Evolutionary conservation across 2,113 vertebrate species (phyloP).

Genomic region (Chaetodon auriga): DNA sequence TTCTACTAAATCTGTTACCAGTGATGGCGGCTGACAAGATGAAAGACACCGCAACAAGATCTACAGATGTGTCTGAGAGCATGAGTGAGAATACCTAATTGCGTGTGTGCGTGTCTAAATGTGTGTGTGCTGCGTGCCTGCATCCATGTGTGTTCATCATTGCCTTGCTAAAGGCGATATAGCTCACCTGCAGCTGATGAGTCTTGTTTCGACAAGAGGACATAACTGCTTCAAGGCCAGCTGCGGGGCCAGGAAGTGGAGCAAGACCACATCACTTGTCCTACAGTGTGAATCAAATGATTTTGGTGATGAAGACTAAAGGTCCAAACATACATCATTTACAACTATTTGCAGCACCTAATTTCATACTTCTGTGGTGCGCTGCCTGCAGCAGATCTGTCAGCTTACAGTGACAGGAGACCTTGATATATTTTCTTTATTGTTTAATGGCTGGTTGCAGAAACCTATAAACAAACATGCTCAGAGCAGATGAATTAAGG

Average conservation of each 20-base stretch:
- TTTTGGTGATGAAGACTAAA: constrained; percentile 9
- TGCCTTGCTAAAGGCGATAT: constrained; percentile 36
- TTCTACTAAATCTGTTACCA: constrained; percentile 45
- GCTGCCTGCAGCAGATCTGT: constrained; percentile 51
- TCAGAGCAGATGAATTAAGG: neutral
- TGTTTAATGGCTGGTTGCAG: neutral
- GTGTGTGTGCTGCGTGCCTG: constrained; percentile 5
- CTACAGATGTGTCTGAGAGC: neutral
- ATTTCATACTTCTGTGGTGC: constrained; percentile 48
- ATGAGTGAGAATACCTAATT: neutral
- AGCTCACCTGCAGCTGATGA: constrained; percentile 54
- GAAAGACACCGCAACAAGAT: constrained; percentile 31
- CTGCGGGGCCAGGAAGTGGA: constrained; percentile 36
- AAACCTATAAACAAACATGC: constrained; percentile 1
- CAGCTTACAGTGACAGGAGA: constrained; percentile 60
- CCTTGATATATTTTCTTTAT: constrained; percentile 56
- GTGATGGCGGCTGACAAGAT: constrained; percentile 53
- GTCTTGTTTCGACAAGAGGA: constrained; percentile 39
- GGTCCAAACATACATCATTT: neutral
- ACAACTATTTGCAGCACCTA: constrained; percentile 32
- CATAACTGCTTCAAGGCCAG: constrained; percentile 18
- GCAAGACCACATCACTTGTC: constrained; percentile 12
- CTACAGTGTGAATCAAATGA: neutral
- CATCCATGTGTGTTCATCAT: constrained; percentile 5
- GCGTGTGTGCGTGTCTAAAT: constrained; percentile 21